Percentiles rank a stretch among this genome's conserved stretches.
These are phyloP conservation scores for Oasisia sp. DNA, from an alignment of 2,888 invertebrate genomes.

Conservation along the genomic window DNA sequence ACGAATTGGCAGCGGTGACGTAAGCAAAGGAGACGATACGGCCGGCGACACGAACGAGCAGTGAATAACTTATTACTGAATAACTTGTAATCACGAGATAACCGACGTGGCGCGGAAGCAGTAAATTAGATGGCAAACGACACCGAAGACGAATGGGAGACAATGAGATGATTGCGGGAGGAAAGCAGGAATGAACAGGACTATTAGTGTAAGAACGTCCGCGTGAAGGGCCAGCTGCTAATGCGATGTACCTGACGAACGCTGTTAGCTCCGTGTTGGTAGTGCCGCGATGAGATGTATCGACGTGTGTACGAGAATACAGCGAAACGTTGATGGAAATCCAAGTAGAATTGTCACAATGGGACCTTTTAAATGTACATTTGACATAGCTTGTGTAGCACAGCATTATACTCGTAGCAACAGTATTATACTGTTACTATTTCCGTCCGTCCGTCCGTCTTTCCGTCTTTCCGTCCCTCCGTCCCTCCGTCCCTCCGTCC, in stretches of 20 bases:
- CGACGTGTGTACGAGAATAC: too few relatives aligned
- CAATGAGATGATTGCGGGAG: background rate
- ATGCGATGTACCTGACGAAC: constrained; percentile 14
- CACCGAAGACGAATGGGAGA: background rate
- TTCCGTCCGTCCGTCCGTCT: constrained; percentile 22
- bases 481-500: constrained; percentile 29
- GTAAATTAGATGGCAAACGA: background rate
- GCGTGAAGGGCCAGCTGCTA: background rate
- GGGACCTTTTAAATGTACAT: too few relatives aligned
- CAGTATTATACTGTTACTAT: too few relatives aligned
- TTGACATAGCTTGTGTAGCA: too few relatives aligned
- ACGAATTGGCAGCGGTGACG: constrained; percentile 3
- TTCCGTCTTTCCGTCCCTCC: background rate
- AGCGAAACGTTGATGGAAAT: too few relatives aligned
- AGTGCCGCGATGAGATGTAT: too few relatives aligned
- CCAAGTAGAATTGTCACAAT: too few relatives aligned
- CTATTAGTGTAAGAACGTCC: background rate
- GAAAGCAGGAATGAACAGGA: background rate
- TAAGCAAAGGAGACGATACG: background rate
- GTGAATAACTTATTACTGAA: background rate
- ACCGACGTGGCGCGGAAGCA: background rate
- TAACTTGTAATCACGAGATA: background rate
- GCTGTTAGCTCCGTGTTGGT: background rate
- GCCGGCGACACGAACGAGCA: background rate
- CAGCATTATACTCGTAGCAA: too few relatives aligned